A percentile compares a stretch with the other conserved stretches of the same genome.
Conservation (phyloP, 1,140 invertebrate species). For the Nomia melanderi region DNA sequence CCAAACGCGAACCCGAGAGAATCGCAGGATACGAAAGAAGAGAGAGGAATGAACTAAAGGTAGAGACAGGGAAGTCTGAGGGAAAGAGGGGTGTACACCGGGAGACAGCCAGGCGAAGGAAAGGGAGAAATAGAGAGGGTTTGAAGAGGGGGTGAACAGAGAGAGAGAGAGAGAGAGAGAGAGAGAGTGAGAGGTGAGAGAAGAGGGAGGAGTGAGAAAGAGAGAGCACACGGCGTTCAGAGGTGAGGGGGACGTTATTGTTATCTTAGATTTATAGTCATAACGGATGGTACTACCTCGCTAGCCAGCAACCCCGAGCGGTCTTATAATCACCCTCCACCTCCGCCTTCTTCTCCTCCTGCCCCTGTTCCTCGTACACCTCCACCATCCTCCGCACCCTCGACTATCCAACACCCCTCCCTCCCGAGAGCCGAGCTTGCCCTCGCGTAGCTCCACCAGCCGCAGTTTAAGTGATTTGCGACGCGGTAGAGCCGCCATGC, state of each 20-base stretch:
- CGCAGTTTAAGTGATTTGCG: slow-evolving; percentile 81
- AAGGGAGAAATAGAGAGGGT: slow-evolving; percentile 48
- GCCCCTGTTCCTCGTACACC: slow-evolving; percentile 53
- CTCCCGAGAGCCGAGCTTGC: slow-evolving; percentile 63
- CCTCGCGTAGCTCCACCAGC: slow-evolving; percentile 67
- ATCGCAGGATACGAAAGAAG: slow-evolving; percentile 45
- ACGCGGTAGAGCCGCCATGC: slow-evolving; percentile 80
- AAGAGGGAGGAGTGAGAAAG: slow-evolving; percentile 53
- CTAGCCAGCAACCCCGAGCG: slow-evolving; percentile 79
- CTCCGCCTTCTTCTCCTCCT: slow-evolving; percentile 62
- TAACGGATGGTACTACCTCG: slow-evolving; percentile 80
- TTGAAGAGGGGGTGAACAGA: slow-evolving; percentile 48
- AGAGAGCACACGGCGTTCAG: slow-evolving; percentile 43
- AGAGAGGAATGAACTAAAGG: slow-evolving; percentile 23
- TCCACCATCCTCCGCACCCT: slow-evolving; percentile 63
- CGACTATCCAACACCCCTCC: slow-evolving; percentile 59
- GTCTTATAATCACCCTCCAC: slow-evolving; percentile 81
- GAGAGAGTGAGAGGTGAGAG: slow-evolving; percentile 47
- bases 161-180: slow-evolving; percentile 55
- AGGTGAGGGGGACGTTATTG: slow-evolving; percentile 78
- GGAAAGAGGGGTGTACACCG: slow-evolving; percentile 35
- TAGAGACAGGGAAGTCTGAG: slow-evolving; percentile 45
- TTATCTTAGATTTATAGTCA: slow-evolving; percentile 82
- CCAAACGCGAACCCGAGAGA: slow-evolving; percentile 28
- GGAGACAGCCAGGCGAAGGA: slow-evolving; percentile 38